Base-by-base conservation (phyloP, 2,888 invertebrate species). In the Leucania comma region DNA sequence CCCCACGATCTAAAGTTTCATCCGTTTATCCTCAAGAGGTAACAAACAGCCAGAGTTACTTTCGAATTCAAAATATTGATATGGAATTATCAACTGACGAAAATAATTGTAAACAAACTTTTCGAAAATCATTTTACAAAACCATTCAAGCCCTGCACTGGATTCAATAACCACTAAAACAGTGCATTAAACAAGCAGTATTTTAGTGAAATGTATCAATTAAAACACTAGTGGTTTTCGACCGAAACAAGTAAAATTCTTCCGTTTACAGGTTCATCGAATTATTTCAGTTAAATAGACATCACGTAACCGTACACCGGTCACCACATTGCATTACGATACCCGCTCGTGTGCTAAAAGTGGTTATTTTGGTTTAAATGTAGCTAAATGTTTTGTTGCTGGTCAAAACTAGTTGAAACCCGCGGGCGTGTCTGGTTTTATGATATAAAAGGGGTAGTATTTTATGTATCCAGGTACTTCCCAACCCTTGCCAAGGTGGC, bases 231-330 rank as follows among this genome's bases (percentile, higher is more conserved):
- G 80, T 42, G 74, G 80, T 80, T 80, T 74, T 53, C 17, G 17
- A 20, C 32, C 26, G 22, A 51, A 63, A 74, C 58, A 32, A 58
- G 35, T 51, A 60, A 75, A 67, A 76, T 76, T 81, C 77, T 81
- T 81, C 50, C 46, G 76, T 81, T 67, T 68, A 81, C 56, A 59
- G 68, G 24, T 38, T 35, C 54, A 60, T 67, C 29, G 68, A 51
- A 61, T 81, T 69, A 81, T 77, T 81, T 62, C 71, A 77, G 80
- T 75, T 80, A 48, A 65, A 75, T 75, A 75, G 74, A 80, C 58
- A 58, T 20, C 38, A 42, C 32, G 66, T 65, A 63, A 75, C 80
- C 26, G 62, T 79, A 48, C 6, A 42, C 38, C n/a, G 42, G n/a
- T n/a, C n/a, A 80, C 74, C 74, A 42, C 80, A 75, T 57, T 42